Conservation (phyloP, 2,113 vertebrate genomes). For the Atlantisia rogersi region DNA sequence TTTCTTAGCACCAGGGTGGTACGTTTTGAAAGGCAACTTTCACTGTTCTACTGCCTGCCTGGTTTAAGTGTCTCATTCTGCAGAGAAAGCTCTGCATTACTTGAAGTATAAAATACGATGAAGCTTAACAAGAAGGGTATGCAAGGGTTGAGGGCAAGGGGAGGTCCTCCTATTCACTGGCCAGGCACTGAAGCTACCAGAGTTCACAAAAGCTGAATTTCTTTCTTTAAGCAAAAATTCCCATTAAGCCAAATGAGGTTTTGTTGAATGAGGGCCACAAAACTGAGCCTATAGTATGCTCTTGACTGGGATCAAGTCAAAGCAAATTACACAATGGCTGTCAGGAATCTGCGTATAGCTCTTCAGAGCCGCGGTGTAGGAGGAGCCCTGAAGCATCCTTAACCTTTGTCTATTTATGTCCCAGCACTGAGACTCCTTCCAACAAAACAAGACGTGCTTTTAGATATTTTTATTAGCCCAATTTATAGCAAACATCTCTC, state of each 20-base stretch:
- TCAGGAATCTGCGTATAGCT: neutral
- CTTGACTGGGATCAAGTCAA: slow-evolving; percentile 44
- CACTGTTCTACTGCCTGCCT: neutral
- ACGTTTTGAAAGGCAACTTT: neutral
- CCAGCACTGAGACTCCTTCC: slow-evolving; percentile 28
- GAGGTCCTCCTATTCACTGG: neutral
- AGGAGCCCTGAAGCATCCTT: slow-evolving; percentile 43
- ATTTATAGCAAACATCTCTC: slow-evolving; percentile 37
- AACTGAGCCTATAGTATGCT: neutral
- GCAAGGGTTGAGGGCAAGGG: neutral
- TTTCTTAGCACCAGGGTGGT: neutral
- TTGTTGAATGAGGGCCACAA: slow-evolving; percentile 8
- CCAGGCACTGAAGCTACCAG: neutral
- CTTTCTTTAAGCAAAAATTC: slow-evolving; percentile 5
- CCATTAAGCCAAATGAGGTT: slow-evolving; percentile 9
- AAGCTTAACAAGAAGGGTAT: neutral
- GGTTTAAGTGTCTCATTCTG: neutral
- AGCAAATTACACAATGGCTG: slow-evolving; percentile 55
- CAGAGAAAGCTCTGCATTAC: neutral
- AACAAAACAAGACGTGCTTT: slow-evolving; percentile 46
- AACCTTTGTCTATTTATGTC: slow-evolving; percentile 46
- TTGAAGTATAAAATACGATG: neutral
- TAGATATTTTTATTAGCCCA: slow-evolving; percentile 2
- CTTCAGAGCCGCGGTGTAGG: neutral
- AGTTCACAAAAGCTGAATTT: slow-evolving; percentile 32